Evolutionary conservation across 2,113 vertebrate species (phyloP).

Genomic region (Gasterosteus nipponicus): DNA sequence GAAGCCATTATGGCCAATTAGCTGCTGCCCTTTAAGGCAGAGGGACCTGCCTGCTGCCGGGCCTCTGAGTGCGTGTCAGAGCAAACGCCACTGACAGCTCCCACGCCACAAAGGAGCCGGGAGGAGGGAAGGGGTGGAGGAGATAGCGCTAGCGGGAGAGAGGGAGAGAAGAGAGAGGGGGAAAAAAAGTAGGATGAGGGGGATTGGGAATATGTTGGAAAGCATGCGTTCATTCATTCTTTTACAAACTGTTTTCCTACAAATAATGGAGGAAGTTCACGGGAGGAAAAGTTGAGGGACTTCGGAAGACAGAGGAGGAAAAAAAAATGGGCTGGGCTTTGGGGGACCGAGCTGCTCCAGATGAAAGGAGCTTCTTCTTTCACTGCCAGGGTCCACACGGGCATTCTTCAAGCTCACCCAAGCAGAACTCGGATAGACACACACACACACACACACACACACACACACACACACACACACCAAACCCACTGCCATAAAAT

Average conservation of each 20-base stretch:
- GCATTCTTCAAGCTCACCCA: slow-evolving; percentile 82
- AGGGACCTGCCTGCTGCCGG: slow-evolving; percentile 67
- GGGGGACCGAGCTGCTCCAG: slow-evolving; percentile 50
- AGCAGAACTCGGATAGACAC: slow-evolving; percentile 73
- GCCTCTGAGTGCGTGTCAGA: slow-evolving; percentile 61
- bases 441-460: slow-evolving; percentile 19
- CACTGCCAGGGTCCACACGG: slow-evolving; percentile 66
- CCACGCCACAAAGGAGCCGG: slow-evolving; percentile 57
- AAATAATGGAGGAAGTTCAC: slow-evolving; percentile 56
- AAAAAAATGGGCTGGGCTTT: slow-evolving; percentile 38
- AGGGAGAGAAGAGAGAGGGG: not conserved
- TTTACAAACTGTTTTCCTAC: slow-evolving; percentile 57
- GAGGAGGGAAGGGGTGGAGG: not conserved
- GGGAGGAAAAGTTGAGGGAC: slow-evolving; percentile 2
- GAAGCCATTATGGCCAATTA: slow-evolving; percentile 79
- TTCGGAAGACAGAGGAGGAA: slow-evolving; percentile 36
- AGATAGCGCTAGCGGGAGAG: not conserved
- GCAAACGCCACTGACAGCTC: slow-evolving; percentile 70
- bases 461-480: slow-evolving; percentile 25
- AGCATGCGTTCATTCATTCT: slow-evolving; percentile 58
- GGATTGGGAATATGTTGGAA: slow-evolving; percentile 43
- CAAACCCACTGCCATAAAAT: slow-evolving; percentile 53
- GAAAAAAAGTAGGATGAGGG: slow-evolving; percentile 27
- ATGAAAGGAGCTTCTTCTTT: slow-evolving; percentile 78
- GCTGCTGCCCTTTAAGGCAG: slow-evolving; percentile 70